Conservation (phyloP, 2,888 invertebrate genomes). For the Synergus gifuensis region DNA sequence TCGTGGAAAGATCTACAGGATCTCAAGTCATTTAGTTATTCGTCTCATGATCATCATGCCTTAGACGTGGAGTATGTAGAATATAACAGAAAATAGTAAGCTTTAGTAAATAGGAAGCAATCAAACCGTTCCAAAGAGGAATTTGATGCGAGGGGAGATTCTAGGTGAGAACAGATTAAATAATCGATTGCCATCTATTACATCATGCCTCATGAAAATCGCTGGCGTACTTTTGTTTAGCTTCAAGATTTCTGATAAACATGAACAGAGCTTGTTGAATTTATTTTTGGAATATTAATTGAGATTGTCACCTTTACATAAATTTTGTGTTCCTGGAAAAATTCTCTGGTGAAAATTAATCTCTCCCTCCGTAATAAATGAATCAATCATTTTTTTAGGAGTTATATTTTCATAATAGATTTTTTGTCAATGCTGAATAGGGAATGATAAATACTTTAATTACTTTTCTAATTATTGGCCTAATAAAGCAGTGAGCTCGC, state of each 20-base stretch:
- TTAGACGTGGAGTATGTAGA: background rate
- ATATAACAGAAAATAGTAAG: background rate
- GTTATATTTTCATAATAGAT: too few relatives aligned
- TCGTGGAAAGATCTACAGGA: slow-evolving; percentile 72
- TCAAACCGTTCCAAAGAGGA: slow-evolving; percentile 4
- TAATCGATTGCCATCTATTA: slow-evolving; percentile 32
- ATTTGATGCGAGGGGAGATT: slow-evolving; percentile 33
- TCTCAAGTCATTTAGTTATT: slow-evolving; percentile 67
- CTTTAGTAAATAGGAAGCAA: slow-evolving; percentile 25
- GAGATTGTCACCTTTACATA: slow-evolving; percentile 25
- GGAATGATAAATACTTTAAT: background rate
- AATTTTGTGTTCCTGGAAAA: slow-evolving; percentile 15
- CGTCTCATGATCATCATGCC: slow-evolving; percentile 54
- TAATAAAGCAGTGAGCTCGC: background rate
- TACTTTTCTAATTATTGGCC: too few relatives aligned
- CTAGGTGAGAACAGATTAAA: slow-evolving; percentile 31
- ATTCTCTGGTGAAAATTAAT: background rate
- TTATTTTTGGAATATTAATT: slow-evolving; percentile 4
- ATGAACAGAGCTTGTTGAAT: slow-evolving; percentile 24
- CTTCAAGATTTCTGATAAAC: slow-evolving; percentile 27
- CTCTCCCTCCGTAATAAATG: background rate
- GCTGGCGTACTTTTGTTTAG: slow-evolving; percentile 4
- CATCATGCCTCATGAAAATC: slow-evolving; percentile 30
- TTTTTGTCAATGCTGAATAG: background rate
- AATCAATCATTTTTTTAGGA: too few relatives aligned